Conservation (phyloP, 2,113 vertebrate genomes). For the Pluvialis apricaria region DNA sequence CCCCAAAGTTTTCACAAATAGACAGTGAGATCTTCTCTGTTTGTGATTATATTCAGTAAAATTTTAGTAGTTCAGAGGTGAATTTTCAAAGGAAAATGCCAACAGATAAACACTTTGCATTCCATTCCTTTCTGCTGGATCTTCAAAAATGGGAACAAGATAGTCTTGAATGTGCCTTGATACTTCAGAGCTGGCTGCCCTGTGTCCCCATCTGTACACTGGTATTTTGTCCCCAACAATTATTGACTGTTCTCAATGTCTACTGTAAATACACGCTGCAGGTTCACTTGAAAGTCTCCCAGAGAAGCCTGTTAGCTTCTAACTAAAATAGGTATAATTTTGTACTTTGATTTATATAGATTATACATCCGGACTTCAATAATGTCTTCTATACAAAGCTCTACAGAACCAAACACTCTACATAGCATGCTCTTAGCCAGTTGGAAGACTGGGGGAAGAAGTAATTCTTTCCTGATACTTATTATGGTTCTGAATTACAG, state of each 20-base stretch:
- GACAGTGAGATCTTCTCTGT: neutral
- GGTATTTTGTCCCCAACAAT: neutral
- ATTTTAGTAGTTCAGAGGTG: neutral
- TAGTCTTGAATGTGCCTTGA: conserved; percentile 18
- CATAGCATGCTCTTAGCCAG: neutral
- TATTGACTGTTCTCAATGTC: neutral
- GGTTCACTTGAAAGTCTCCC: neutral
- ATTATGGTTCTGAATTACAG: neutral
- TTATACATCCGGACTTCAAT: neutral
- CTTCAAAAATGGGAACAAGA: conserved; percentile 50
- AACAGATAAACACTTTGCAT: neutral
- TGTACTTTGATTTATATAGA: neutral
- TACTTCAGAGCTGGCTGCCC: conserved; percentile 9
- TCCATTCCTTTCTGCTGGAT: conserved; percentile 29
- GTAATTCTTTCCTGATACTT: neutral
- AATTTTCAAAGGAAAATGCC: neutral
- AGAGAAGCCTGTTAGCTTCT: neutral
- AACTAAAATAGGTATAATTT: neutral
- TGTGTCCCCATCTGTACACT: neutral
- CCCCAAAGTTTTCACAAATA: neutral
- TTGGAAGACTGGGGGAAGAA: neutral
- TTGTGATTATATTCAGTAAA: neutral
- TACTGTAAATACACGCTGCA: neutral
- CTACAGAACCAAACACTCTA: neutral
- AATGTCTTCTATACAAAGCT: neutral